phyloP scores from a whole-genome alignment of 2,888 invertebrate species.

The Tachina lurida region DNA sequence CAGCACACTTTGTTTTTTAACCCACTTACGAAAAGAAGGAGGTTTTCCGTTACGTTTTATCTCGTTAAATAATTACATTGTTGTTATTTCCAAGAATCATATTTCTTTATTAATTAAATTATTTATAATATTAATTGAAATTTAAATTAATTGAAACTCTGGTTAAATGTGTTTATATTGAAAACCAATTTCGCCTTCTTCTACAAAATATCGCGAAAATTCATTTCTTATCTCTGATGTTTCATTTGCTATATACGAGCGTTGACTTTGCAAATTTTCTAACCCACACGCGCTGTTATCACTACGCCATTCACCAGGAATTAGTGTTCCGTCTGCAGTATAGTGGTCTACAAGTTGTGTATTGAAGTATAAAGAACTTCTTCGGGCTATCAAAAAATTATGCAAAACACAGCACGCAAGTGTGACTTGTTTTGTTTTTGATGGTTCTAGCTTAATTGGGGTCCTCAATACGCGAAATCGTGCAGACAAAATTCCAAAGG shows the following conservation, averaged over 20 bases:
- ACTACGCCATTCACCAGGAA: background rate
- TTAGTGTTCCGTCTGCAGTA: background rate
- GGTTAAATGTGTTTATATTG: background rate
- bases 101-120: no score
- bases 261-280: no score
- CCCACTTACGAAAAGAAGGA: no score
- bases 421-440: background rate
- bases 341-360: background rate
- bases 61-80: no score
- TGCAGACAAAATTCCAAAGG: constrained; percentile 26
- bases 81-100: no score
- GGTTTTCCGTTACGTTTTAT: no score
- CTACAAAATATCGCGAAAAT: background rate
- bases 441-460: constrained; percentile 10
- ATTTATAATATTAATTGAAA: no score
- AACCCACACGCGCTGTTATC: background rate
- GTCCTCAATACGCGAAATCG: background rate
- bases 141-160: no score
- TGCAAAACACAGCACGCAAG: background rate
- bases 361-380: background rate
- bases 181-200: no score
- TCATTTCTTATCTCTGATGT: background rate
- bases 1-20: no score
- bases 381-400: background rate
- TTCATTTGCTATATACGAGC: background rate